These are phyloP conservation scores for Pomacea maculata DNA, from an alignment of 1,140 invertebrate genomes.

Conservation along the genomic window DNA sequence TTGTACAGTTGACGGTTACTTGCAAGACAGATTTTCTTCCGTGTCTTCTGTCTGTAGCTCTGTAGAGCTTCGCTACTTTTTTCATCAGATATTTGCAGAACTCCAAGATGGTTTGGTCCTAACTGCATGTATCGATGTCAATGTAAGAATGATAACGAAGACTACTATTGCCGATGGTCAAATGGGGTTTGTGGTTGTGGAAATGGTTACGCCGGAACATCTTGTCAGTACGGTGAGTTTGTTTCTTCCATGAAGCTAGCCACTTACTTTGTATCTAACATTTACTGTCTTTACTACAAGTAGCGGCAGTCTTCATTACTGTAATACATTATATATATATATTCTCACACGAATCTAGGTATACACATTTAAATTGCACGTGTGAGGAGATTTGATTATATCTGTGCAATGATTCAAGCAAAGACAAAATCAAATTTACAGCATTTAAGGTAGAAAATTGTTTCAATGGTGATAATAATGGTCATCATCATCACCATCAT, in stretches of 20 bases:
- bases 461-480: too few species aligned
- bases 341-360: not conserved
- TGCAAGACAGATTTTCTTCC: too few species aligned
- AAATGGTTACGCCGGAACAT: not conserved
- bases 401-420: too few species aligned
- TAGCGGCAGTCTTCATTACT: not conserved
- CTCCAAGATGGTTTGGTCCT: not conserved
- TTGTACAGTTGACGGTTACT: too few species aligned
- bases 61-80: not conserved
- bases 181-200: not conserved
- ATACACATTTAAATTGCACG: not conserved
- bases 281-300: not conserved
- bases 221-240: conserved; percentile 3
- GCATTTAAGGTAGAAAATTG: too few species aligned
- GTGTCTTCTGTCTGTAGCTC: not conserved
- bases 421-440: too few species aligned
- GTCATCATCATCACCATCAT: too few species aligned
- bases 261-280: not conserved
- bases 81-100: not conserved
- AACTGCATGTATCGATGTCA: not conserved
- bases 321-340: too few species aligned
- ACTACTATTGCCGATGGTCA: not conserved
- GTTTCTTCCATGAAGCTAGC: not conserved
- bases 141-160: not conserved
- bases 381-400: too few species aligned